Percentiles rank a stretch among this genome's conserved stretches.
Conservation (phyloP, 2,113 vertebrate genomes). For the Eupsittula cactorum region DNA sequence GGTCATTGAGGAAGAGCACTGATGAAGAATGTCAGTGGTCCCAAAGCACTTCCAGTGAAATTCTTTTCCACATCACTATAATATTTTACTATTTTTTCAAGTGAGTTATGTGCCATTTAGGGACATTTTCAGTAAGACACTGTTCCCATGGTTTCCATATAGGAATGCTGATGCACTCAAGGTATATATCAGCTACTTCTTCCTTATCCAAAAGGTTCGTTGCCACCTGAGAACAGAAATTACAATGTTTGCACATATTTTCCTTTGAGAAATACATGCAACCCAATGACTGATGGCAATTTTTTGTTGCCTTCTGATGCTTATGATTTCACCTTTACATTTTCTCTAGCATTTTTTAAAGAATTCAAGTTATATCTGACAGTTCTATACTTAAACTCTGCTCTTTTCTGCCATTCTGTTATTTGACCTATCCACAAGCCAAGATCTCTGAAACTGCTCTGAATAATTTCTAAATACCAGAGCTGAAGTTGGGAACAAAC, state of each 20-base stretch:
- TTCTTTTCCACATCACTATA: neutral
- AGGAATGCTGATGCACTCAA: neutral
- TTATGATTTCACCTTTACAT: neutral
- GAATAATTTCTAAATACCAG: neutral
- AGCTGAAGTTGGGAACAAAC: neutral
- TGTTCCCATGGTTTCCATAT: neutral
- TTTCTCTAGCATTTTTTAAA: neutral
- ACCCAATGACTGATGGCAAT: neutral
- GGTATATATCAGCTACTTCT: neutral
- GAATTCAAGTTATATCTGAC: neutral
- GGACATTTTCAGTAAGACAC: neutral
- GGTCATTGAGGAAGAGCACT: neutral
- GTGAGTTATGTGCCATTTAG: neutral
- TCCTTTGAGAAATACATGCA: neutral
- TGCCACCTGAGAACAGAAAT: neutral
- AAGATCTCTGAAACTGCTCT: neutral
- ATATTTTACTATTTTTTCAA: neutral
- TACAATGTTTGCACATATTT: neutral
- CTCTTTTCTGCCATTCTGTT: neutral
- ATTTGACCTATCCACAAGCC: neutral
- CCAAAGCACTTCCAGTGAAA: neutral
- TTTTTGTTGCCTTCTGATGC: neutral
- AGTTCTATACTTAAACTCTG: neutral
- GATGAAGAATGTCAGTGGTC: neutral
- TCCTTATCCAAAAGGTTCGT: neutral